Base-by-base conservation (phyloP, 2,888 invertebrate species). In the Rotaria magnacalcarata region DNA sequence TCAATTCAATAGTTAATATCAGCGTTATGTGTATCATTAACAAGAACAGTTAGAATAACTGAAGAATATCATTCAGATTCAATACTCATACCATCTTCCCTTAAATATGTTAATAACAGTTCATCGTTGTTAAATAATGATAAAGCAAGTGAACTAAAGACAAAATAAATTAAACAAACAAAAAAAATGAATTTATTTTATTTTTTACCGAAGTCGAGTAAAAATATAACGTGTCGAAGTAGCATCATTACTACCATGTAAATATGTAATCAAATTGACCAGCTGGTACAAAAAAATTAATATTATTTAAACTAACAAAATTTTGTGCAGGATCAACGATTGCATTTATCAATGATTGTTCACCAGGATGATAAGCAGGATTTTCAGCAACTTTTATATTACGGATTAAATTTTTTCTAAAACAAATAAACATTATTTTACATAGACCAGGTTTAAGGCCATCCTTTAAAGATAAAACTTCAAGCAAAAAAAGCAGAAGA, bases 1-100 rank as follows among this genome's bases (percentile, higher is more conserved):
- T 95, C 97, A 0, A 97, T 98, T 92, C 95, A 95, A 97, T 97
- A 98, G n/a, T 97, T 98, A 0, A 97, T 98, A 84, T 97, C 98
- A 89, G 99, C 98, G 88, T 96, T 99, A 88, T 97, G 97, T 2
- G 97, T 95, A 0, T 99, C 99, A 90, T 99, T 99, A 0, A 99
- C 95, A 85, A 99, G 92, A 34, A 98, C 93, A 95, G 96, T 97
- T 0, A 99, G 99, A 88, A 99, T 93, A 88, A 98, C 95, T 0
- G 99, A 99, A 11, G 84, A 92, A 90, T 97, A 99, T 93, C 95
- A 95, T 27, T 95, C 93, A 0, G 98, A 98, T 91, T 99, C 98
- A 88, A 99, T 96, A 87, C 94, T 94, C 90, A 94, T 94, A 91
- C 95, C 97, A 92, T 99, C 99, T 91, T 99, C 99, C 88, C 94